Conservation (phyloP, 35 echinoderm and acorn worm species). For the Diadema setosum region DNA sequence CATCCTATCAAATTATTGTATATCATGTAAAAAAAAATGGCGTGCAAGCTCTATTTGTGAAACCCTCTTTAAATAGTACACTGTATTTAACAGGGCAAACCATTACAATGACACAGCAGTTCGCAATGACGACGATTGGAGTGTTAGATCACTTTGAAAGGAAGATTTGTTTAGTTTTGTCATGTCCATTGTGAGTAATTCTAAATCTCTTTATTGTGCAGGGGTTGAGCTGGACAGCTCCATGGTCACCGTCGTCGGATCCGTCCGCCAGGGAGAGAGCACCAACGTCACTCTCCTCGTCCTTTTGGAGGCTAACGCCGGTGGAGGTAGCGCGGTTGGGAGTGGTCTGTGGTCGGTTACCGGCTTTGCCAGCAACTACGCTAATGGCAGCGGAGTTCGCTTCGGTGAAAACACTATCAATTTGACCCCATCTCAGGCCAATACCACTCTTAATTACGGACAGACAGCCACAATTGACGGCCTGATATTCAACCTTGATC, state of each 20-base stretch:
- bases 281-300: background rate
- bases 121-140: background rate
- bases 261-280: background rate
- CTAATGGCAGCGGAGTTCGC: background rate
- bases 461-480: background rate
- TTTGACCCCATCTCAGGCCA: conserved; percentile 9
- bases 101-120: background rate
- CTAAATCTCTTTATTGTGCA: background rate
- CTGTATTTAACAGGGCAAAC: background rate
- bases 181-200: background rate
- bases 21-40: no score
- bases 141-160: no score
- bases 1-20: no score
- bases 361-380: background rate
- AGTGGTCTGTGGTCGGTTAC: conserved; percentile 35
- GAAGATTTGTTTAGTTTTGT: background rate
- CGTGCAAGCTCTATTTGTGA: no score
- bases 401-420: background rate
- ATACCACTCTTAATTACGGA: conserved; percentile 25
- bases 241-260: background rate
- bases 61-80: no score
- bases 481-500: background rate
- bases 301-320: background rate
- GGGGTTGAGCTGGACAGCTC: background rate
- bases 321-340: background rate